A percentile compares a stretch with the other conserved stretches of the same genome.
phyloP scores from a whole-genome alignment of 2,113 vertebrate species.

The Acrocephalus arundinaceus region DNA sequence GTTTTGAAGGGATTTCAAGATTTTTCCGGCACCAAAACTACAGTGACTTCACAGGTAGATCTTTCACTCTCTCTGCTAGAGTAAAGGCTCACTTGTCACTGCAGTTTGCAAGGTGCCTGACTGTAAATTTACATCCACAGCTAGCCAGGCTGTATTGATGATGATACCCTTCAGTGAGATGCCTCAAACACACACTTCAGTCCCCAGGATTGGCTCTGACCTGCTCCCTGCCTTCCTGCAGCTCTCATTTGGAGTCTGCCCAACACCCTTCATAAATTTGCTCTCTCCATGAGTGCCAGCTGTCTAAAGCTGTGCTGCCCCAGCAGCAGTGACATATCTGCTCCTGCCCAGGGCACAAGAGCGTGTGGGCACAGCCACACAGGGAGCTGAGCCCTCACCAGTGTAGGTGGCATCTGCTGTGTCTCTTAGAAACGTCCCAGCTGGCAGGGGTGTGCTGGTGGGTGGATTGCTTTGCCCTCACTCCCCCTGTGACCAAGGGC shows the following conservation, averaged over 20 bases:
- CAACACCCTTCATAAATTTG: not conserved
- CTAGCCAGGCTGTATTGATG: not conserved
- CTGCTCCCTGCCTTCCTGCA: not conserved
- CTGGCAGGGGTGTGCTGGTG: not conserved
- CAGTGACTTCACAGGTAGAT: not conserved
- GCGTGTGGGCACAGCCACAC: not conserved
- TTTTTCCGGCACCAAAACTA: not conserved
- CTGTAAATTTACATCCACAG: not conserved
- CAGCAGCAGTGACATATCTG: not conserved
- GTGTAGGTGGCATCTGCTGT: not conserved
- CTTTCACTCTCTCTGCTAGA: not conserved
- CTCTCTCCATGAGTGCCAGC: not conserved
- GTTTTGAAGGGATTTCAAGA: not conserved
- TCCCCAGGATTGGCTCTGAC: not conserved
- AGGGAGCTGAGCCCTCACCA: not conserved
- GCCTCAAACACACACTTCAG: not conserved
- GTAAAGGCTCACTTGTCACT: not conserved
- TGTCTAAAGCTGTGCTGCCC: not conserved
- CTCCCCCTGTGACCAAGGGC: not conserved
- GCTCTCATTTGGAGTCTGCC: not conserved
- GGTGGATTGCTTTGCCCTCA: not conserved
- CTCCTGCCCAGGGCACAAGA: accelerated
- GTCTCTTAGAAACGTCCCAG: not conserved
- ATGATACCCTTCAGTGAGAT: not conserved
- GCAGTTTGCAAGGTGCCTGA: not conserved